These are phyloP conservation scores for Macaria notata DNA, from an alignment of 2,888 invertebrate species.

Conservation along the genomic window DNA sequence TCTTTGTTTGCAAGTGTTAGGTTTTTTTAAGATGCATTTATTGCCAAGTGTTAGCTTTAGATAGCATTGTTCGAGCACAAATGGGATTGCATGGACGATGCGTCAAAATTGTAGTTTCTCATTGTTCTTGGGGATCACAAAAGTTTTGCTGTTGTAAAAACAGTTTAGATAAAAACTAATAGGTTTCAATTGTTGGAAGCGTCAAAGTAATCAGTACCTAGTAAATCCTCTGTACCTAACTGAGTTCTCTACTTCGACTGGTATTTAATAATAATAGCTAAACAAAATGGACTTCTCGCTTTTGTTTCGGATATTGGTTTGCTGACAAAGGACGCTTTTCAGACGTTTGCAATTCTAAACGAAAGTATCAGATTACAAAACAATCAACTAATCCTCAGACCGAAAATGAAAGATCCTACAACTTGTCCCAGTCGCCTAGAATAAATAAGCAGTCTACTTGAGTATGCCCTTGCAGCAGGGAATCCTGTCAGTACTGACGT, in stretches of 20 bases:
- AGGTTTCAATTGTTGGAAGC: conserved; percentile 37
- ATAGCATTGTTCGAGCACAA: conserved; percentile 36
- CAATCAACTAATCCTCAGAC: too few species aligned
- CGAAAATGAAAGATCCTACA: too few species aligned
- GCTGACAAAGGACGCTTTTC: too few species aligned
- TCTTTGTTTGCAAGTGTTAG: conserved; percentile 51
- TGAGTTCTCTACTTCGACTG: too few species aligned
- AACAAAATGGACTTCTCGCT: neutral
- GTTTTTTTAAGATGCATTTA: conserved; percentile 10
- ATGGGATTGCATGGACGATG: conserved; percentile 36
- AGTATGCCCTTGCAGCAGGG: conserved; percentile 18
- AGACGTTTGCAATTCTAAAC: too few species aligned
- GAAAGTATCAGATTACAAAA: too few species aligned
- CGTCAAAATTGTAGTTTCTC: conserved; percentile 43
- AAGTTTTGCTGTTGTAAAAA: conserved; percentile 7
- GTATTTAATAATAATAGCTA: neutral
- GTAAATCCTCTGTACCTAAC: neutral
- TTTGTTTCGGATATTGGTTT: too few species aligned
- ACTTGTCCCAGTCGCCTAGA: too few species aligned
- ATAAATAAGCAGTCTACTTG: too few species aligned
- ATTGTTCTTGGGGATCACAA: conserved; percentile 33
- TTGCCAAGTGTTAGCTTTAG: conserved; percentile 6
- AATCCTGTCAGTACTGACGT: conserved; percentile 30
- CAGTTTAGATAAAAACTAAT: conserved; percentile 6
- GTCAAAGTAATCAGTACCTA: conserved; percentile 32